Base-by-base conservation (phyloP, 2,797 vertebrate species). In the Telmatherina bonti region DNA sequence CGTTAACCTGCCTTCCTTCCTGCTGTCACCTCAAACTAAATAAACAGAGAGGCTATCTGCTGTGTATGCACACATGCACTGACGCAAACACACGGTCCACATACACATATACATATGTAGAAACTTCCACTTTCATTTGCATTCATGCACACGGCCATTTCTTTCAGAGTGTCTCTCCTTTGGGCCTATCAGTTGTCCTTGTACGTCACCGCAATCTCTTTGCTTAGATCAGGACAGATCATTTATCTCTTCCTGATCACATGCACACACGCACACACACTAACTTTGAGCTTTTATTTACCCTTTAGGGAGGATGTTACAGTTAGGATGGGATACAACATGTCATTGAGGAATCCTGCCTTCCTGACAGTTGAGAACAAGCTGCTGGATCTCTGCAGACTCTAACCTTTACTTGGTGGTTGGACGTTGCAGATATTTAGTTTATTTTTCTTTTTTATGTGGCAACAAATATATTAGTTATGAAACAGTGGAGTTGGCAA, bases 21-120 rank as follows among this genome's bases (percentile, higher is more conserved):
- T 94, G 91, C 93, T 92, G 92, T 94, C 93, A 93, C 88, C 88
- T 92, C 91, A 92, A 93, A 90, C 87, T 93, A 93, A 93, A 93
- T 92, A 94, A 92, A 90, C 90, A 92, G 82, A 72, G 68, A 77
- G 88, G 82, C 88, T 90, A 90, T 93, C 85, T 84, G 85, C 76
- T 82, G 78, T 73, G 70, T 72, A 81, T 56, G 74, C 63, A 79
- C 79, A 74, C 58, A 38, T 72, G 45, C 58, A 54, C 70, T 16
- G 20, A 33, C 66, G 70, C 72, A 35, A 64, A 24, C 58, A 66
- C 70, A 65, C 27, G 60, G 57, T 53, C 45, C 54, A 55, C 61
- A 67, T 35, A 53, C 59, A 49, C 29, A 68, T 29, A 56, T 27
- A 29, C 6, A 59, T 24, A 70, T 41, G 65, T 24, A 67, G 57